Conservation (phyloP, 2,797 vertebrate species). For the Poecilia gillii region DNA sequence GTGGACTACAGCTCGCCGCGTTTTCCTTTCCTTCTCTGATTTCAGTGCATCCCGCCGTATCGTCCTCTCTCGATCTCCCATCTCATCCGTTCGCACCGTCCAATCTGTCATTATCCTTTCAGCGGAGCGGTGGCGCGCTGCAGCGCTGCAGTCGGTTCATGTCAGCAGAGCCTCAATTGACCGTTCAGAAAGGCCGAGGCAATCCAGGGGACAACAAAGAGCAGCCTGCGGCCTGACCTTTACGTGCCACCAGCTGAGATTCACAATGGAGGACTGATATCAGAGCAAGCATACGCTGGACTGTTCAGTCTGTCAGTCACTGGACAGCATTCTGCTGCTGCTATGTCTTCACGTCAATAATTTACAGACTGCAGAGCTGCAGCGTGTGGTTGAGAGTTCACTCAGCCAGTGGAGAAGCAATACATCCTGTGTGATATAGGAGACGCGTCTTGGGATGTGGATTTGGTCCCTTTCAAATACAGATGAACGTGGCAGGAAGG, state of each 20-base stretch:
- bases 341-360: constrained; percentile 49
- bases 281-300: neutral
- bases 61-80: neutral
- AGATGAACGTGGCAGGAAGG: neutral
- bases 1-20: neutral
- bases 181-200: constrained; percentile 21
- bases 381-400: neutral
- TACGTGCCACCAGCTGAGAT: constrained; percentile 27
- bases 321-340: neutral
- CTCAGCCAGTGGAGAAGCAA: neutral
- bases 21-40: neutral
- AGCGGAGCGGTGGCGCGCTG: constrained; percentile 28
- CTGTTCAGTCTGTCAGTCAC: constrained; percentile 6
- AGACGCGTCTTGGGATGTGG: neutral
- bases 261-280: constrained; percentile 25
- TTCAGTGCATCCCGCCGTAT: neutral
- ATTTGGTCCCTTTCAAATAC: neutral
- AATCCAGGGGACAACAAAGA: constrained; percentile 26
- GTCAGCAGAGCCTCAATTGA: constrained; percentile 22
- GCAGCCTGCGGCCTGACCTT: constrained; percentile 37
- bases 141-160: constrained; percentile 18
- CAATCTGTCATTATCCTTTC: constrained; percentile 26
- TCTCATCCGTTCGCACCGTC: constrained; percentile 14
- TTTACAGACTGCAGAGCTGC: constrained; percentile 19
- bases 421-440: neutral